Evolutionary conservation across 2,113 vertebrate genomes (phyloP).

Genomic region (Ciconia boyciana): DNA sequence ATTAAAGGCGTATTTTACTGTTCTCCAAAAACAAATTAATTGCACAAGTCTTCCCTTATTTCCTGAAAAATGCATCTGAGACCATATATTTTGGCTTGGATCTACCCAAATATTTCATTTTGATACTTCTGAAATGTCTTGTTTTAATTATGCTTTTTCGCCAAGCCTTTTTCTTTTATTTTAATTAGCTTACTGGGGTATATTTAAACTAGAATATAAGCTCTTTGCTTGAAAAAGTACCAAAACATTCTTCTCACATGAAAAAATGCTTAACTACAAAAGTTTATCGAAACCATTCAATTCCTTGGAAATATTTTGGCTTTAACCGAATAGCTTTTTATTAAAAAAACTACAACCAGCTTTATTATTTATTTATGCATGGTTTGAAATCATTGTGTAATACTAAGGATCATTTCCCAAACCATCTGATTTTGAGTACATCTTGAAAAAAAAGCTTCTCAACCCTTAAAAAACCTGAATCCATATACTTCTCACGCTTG

Average conservation of each 20-base stretch:
- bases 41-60: neutral
- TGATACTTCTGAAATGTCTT: neutral
- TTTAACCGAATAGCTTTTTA: neutral
- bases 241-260: neutral
- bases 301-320: neutral
- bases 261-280: neutral
- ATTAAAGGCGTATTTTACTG: neutral
- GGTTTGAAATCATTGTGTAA: neutral
- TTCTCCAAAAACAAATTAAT: neutral
- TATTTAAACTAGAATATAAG: neutral
- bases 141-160: neutral
- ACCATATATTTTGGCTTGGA: neutral
- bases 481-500: neutral
- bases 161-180: neutral
- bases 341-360: neutral
- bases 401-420: neutral
- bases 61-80: neutral
- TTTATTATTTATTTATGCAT: neutral
- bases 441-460: neutral
- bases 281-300: neutral
- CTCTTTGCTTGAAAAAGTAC: constrained; percentile 4
- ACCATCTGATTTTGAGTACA: neutral
- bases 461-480: neutral
- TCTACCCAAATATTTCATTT: constrained; percentile 16
- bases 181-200: constrained; percentile 10